Base-by-base conservation (phyloP, 2,113 vertebrate genomes). In the Helogale parvula region DNA sequence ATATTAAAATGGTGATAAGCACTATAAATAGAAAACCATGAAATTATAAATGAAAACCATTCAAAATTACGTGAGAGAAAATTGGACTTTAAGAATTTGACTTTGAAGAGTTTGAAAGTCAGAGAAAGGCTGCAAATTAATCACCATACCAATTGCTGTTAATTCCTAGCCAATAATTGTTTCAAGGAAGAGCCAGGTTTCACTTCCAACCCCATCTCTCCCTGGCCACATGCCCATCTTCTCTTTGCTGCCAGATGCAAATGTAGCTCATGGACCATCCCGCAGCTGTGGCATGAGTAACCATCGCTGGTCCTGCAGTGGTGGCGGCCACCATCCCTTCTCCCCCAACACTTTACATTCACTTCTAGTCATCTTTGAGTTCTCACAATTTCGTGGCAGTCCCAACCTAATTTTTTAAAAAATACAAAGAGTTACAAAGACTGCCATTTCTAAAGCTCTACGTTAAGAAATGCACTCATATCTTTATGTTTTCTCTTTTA, bases 101-200 rank as follows among this genome's bases (percentile, higher is more conserved):
- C 60, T 96, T 79, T 65, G 82, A 81, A 88, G 71, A 91, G 11
- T 69, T 93, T 76, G 33, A 79, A 93, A 90, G 27, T 94, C 19
- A 52, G 54, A 82, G 63, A 52, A 94, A 92, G 27, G 83, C 63
- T 41, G 57, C 81, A 50, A 74, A 8, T 93, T 27, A 69, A 83
- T 47, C 68, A 92, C 27, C 19, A 27, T 83, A 3, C 25, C 38
- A 94, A 6, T 57, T 84, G 68, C 38, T 63, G 1, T 57, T 80
- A 54, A 88, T 94, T 94, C 23, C 31, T 54, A 90, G 50, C 13
- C 11, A 94, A 11, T 50, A 79, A 72, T 29, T 47, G 4, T 47
- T 92, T 45, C 16, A 71, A 87, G n/a, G 47, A 80, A 85, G 45
- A 63, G 7, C 38, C 9, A 50, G 38, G 16, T 92, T 65, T 90